A percentile compares a stretch with the other conserved stretches of the same genome.
Conservation (phyloP, 2,888 invertebrate species). For the Dryocosmus kuriphilus region DNA sequence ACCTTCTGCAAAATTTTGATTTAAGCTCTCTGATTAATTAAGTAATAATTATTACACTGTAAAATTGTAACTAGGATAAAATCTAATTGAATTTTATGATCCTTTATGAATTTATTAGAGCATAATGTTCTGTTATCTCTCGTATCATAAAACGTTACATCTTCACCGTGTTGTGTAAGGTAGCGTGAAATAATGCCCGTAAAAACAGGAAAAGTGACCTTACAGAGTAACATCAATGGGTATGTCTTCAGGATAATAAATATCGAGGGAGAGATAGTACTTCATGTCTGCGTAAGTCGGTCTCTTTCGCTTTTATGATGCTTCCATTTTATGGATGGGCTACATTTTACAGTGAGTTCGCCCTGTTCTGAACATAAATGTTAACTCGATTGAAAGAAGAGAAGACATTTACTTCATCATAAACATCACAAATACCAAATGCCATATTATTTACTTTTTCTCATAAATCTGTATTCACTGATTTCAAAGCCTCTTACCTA, state of each 20-base stretch:
- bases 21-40: not conserved
- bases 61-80: not conserved
- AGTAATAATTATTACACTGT: not conserved
- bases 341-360: conserved; percentile 34
- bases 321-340: not conserved
- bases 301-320: not conserved
- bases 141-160: not conserved
- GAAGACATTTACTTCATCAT: not conserved
- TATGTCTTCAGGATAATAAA: not conserved
- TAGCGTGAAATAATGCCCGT: not conserved
- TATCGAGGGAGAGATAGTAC: conserved; percentile 3
- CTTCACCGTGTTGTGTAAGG: not conserved
- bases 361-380: conserved; percentile 39
- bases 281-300: not conserved
- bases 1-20: not conserved
- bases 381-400: not conserved
- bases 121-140: not conserved
- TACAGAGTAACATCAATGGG: conserved; percentile 2
- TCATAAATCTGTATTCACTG: not conserved
- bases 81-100: not conserved
- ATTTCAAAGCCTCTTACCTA: not conserved
- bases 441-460: not conserved
- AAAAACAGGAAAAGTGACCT: not conserved
- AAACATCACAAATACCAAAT: not conserved
- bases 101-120: not conserved